These are phyloP conservation scores for Drosophila funebris DNA, from an alignment of 1,140 invertebrate species.

Conservation along the genomic window DNA sequence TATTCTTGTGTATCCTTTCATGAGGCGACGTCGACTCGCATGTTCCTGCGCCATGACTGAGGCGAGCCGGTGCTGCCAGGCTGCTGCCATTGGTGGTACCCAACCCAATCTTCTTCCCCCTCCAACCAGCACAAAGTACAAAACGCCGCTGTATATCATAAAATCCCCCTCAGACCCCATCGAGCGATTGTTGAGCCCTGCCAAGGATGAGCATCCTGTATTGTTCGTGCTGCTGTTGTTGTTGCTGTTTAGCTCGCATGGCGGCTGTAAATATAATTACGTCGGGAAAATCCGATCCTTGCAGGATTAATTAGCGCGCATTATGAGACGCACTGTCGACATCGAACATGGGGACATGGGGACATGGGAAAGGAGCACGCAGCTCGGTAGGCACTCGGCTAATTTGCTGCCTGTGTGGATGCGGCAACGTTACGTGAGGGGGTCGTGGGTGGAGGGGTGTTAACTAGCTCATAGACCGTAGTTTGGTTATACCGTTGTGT, in stretches of 20 bases:
- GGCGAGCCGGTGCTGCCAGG: slow-evolving; percentile 10
- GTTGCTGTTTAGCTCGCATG: slow-evolving; percentile 62
- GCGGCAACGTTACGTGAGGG: not conserved
- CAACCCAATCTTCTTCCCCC: not conserved
- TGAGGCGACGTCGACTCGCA: slow-evolving; percentile 51
- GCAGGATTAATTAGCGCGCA: slow-evolving; percentile 83
- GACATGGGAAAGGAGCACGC: slow-evolving; percentile 45
- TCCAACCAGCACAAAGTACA: slow-evolving; percentile 19
- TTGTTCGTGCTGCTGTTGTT: slow-evolving; percentile 25
- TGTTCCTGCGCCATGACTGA: slow-evolving; percentile 45
- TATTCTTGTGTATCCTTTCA: slow-evolving; percentile 76
- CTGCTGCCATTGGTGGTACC: slow-evolving; percentile 23
- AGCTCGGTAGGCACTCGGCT: slow-evolving; percentile 44
- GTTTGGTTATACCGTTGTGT: slow-evolving; percentile 25
- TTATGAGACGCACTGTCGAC: slow-evolving; percentile 68
- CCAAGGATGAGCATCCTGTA: slow-evolving; percentile 50
- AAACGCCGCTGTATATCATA: slow-evolving; percentile 57
- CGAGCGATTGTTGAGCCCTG: slow-evolving; percentile 24
- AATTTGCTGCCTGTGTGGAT: slow-evolving; percentile 31
- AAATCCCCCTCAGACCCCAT: slow-evolving; percentile 15
- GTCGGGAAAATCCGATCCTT: slow-evolving; percentile 82
- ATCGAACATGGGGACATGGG: slow-evolving; percentile 10
- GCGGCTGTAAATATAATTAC: slow-evolving; percentile 82
- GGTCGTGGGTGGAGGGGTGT: slow-evolving; percentile 39
- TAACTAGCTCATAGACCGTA: slow-evolving; percentile 59